A percentile compares a stretch with the other conserved stretches of the same genome.
These are phyloP conservation scores for Oostethus manadensis DNA, from an alignment of 2,113 vertebrate genomes.

Conservation along the genomic window DNA sequence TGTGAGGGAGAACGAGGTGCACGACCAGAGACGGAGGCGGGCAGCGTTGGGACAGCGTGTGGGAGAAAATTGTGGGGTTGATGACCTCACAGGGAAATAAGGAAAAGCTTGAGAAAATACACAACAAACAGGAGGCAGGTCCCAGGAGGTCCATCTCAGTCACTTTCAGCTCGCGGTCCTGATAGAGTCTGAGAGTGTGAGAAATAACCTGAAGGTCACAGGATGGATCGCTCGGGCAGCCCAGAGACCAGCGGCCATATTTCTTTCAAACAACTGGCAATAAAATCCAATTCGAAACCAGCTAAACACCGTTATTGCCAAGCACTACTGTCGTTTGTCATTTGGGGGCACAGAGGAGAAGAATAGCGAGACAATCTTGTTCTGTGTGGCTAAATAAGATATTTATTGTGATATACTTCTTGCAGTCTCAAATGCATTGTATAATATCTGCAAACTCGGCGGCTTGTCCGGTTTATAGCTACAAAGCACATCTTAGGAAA, in stretches of 20 bases:
- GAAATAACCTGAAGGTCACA: conserved; percentile 46
- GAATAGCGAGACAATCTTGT: conserved; percentile 2
- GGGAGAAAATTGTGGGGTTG: conserved; percentile 68
- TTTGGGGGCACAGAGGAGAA: conserved; percentile 1
- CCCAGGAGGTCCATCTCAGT: conserved; percentile 31
- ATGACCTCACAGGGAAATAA: conserved; percentile 63
- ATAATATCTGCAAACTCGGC: neutral
- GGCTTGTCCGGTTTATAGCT: neutral
- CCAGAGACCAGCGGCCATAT: conserved; percentile 21
- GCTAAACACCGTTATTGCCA: neutral
- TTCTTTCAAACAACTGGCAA: conserved; percentile 11
- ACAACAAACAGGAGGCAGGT: conserved; percentile 59
- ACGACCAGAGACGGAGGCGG: conserved; percentile 34
- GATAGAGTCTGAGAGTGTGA: conserved; percentile 42
- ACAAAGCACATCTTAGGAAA: neutral
- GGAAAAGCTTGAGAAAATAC: conserved; percentile 68
- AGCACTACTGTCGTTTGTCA: neutral
- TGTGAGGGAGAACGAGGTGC: conserved; percentile 49
- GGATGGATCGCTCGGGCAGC: conserved; percentile 19
- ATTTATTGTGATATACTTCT: conserved; percentile 13
- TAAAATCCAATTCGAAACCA: conserved; percentile 5
- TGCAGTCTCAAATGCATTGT: conserved; percentile 3
- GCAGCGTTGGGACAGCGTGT: conserved; percentile 59
- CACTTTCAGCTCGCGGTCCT: conserved; percentile 37
- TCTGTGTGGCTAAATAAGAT: conserved; percentile 8